phyloP scores from a whole-genome alignment of 1,140 invertebrate species.

The Brachionus rubens region DNA sequence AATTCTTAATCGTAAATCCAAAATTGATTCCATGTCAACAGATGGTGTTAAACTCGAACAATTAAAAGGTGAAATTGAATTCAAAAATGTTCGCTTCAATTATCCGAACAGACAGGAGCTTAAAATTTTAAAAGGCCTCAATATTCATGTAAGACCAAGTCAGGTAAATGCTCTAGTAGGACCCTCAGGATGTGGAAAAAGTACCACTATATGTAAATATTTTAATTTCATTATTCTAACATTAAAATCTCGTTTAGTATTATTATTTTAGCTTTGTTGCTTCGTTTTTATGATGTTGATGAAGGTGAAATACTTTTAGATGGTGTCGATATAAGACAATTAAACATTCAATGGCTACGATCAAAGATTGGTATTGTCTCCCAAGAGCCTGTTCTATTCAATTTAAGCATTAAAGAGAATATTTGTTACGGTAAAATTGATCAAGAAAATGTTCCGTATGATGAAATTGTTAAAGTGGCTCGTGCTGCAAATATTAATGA shows the following conservation, averaged over 20 bases:
- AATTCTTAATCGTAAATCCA: conserved; percentile 29
- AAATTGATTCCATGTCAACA: conserved; percentile 33
- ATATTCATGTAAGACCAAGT: conserved; percentile 73
- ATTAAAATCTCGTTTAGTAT: no score
- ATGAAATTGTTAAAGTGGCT: conserved; percentile 77
- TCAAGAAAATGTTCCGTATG: conserved; percentile 62
- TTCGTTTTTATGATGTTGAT: conserved; percentile 56
- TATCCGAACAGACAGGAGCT: conserved; percentile 61
- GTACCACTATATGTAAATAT: conserved; percentile 53
- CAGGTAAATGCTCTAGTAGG: conserved; percentile 78
- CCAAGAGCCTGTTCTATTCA: conserved; percentile 82
- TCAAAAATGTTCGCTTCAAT: conserved; percentile 63
- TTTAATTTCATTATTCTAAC: background rate
- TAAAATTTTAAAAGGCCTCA: conserved; percentile 62
- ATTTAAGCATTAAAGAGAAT: conserved; percentile 78
- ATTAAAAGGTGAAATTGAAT: conserved; percentile 60
- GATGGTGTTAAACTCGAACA: background rate
- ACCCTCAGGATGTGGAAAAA: conserved; percentile 60
- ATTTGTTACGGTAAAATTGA: conserved; percentile 63
- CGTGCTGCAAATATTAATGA: conserved; percentile 80
- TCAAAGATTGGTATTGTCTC: conserved; percentile 70
- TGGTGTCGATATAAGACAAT: conserved; percentile 47
- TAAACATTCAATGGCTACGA: conserved; percentile 62
- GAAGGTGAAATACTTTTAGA: conserved; percentile 48
- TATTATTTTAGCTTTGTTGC: conserved; percentile 54